Base-by-base conservation (phyloP, 2,888 invertebrate genomes). In the Eupithecia exiguata region DNA sequence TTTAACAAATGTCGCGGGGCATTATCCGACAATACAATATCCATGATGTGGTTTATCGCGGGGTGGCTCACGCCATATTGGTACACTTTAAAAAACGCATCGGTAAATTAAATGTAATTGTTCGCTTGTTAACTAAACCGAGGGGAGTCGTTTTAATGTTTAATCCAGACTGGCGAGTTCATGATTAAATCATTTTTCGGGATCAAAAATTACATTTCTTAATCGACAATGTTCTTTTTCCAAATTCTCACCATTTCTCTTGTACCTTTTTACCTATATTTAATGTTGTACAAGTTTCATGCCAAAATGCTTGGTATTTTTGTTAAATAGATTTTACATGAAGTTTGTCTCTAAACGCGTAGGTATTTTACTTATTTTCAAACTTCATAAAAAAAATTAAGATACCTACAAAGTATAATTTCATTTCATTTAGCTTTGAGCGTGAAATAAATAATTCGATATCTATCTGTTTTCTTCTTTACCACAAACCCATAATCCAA, bases 101-200 rank as follows among this genome's bases (percentile, higher is more conserved):
- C 88, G 84, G 89, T 91, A 91, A 94, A 94, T 94, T 94, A 94
- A 94, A 94, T 91, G 91, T 94, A 93, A 94, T 94, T 94, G 94
- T 94, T 93, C 92, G 91, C 91, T 93, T 86, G 93, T 93, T 93
- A 92, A 87, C 87, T 84, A 85, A 85, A 82, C 82, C 84, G 84
- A 88, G 89, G 89, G 86, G 86, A 80, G 83, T 77, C 72, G 71
- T 84, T 82, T 84, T 77, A 75, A 68, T 38, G 78, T 76, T 78
- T 77, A 72, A 79, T 69, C 75, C 63, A 43, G 65, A 38, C 49
- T 62, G 62, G 25, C 62, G 53, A 66, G 30, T 40, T 4, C 40
- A 62, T 79, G 74, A 77, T 78, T 78, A 74, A 68, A 70, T 78
- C 67, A 62, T 49, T 49, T 72, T 79, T 79, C 65, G 12, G 12